Evolutionary conservation across 2,888 invertebrate species (phyloP).

Genomic region (Sisyra nigra): DNA sequence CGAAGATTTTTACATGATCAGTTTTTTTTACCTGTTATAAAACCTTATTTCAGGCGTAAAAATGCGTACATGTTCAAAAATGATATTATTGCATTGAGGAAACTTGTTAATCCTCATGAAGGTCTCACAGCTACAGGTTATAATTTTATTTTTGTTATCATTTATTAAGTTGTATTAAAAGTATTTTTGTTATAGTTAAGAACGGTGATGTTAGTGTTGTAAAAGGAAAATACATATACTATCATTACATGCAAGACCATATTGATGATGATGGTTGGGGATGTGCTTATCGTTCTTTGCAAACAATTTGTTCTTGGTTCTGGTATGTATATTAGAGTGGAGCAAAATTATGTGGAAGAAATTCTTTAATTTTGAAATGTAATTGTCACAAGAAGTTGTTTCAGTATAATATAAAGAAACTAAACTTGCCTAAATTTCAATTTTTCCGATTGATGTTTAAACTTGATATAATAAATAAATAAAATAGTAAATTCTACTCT

Average conservation of each 20-base stretch:
- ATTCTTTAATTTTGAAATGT: no score
- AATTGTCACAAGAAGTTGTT: no score
- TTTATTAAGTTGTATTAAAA: not conserved
- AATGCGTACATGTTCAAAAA: slow-evolving; percentile 42
- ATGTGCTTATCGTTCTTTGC: slow-evolving; percentile 94
- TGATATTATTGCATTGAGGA: slow-evolving; percentile 27
- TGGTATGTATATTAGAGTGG: slow-evolving; percentile 32
- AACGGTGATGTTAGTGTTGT: slow-evolving; percentile 42
- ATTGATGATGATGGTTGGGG: slow-evolving; percentile 99
- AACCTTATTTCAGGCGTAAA: slow-evolving; percentile 59
- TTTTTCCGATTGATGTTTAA: no score
- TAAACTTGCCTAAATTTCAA: no score
- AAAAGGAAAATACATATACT: slow-evolving; percentile 78
- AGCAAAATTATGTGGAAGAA: no score
- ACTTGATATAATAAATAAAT: no score
- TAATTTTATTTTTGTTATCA: slow-evolving; percentile 11
- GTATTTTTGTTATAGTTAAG: slow-evolving; percentile 13
- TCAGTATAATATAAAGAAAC: no score
- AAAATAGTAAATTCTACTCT: no score
- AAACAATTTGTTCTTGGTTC: slow-evolving; percentile 95
- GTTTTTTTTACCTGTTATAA: slow-evolving; percentile 46
- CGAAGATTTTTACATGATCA: slow-evolving; percentile 54
- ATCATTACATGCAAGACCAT: slow-evolving; percentile 92
- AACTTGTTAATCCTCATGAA: slow-evolving; percentile 61
- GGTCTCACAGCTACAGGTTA: slow-evolving; percentile 29